Conservation (phyloP, 2,113 vertebrate species). For the Channa argus region DNA sequence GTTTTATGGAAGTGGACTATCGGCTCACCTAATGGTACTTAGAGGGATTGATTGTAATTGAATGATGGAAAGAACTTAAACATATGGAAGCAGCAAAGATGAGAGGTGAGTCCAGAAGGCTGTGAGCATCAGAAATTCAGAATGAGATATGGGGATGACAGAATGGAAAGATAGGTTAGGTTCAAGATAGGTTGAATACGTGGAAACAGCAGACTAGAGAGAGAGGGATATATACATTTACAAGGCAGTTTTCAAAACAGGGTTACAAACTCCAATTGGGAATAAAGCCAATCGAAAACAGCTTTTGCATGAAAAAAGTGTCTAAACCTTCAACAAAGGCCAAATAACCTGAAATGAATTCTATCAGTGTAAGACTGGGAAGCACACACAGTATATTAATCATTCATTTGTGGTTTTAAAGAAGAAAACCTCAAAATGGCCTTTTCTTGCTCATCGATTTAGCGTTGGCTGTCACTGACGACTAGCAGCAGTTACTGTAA, state of each 20-base stretch:
- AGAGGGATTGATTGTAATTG: constrained; percentile 60
- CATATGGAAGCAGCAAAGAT: constrained; percentile 46
- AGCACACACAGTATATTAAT: background rate
- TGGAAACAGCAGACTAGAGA: constrained; percentile 29
- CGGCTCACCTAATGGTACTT: constrained; percentile 56
- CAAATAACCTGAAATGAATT: background rate
- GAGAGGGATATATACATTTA: constrained; percentile 56
- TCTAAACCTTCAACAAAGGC: constrained; percentile 22
- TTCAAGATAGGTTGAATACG: background rate
- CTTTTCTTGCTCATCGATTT: background rate
- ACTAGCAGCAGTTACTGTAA: no score
- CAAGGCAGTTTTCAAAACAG: constrained; percentile 51
- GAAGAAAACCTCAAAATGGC: background rate
- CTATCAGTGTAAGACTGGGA: background rate
- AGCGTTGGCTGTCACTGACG: no score
- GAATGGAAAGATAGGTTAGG: constrained; percentile 14
- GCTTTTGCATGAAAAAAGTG: constrained; percentile 10
- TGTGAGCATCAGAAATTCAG: constrained; percentile 34
- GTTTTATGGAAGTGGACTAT: constrained; percentile 52
- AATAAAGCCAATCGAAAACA: constrained; percentile 38
- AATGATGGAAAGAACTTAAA: constrained; percentile 52
- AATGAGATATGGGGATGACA: constrained; percentile 7
- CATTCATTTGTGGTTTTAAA: background rate
- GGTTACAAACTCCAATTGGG: constrained; percentile 37
- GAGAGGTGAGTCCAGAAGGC: constrained; percentile 31